These are phyloP conservation scores for Zaprionus inermis DNA, from an alignment of 1,140 invertebrate genomes.

Conservation along the genomic window DNA sequence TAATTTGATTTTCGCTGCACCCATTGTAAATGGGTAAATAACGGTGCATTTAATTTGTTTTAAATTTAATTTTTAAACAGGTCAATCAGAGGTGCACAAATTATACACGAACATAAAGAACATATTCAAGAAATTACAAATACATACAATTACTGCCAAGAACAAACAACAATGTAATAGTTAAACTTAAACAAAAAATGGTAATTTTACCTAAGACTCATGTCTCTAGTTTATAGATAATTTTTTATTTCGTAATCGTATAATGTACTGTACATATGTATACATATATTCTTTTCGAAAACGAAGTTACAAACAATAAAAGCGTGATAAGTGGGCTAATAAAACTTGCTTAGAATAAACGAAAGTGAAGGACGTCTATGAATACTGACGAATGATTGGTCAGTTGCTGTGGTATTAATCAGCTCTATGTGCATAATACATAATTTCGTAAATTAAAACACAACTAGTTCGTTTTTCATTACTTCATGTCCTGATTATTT, in stretches of 20 bases:
- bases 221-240: constrained; percentile 4
- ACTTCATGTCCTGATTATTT: no score
- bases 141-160: constrained; percentile 7
- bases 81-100: constrained; percentile 10
- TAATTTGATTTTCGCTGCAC: not conserved
- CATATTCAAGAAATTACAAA: constrained; percentile 11
- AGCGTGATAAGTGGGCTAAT: constrained; percentile 18
- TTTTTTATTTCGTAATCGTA: constrained; percentile 21
- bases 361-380: not conserved
- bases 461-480: not conserved
- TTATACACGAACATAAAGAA: constrained; percentile 8
- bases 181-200: constrained; percentile 5
- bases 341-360: constrained; percentile 11
- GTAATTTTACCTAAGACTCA: constrained; percentile 7
- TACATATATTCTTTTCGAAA: constrained; percentile 15
- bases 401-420: not conserved
- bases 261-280: constrained; percentile 23
- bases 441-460: no score
- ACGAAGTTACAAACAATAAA: constrained; percentile 24
- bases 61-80: not conserved
- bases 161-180: constrained; percentile 6
- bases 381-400: not conserved
- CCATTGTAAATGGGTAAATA: not conserved
- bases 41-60: not conserved
- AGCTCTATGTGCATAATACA: not conserved